Evolutionary conservation across 2,888 invertebrate species (phyloP).

Genomic region (Chydorus sphaericus): DNA sequence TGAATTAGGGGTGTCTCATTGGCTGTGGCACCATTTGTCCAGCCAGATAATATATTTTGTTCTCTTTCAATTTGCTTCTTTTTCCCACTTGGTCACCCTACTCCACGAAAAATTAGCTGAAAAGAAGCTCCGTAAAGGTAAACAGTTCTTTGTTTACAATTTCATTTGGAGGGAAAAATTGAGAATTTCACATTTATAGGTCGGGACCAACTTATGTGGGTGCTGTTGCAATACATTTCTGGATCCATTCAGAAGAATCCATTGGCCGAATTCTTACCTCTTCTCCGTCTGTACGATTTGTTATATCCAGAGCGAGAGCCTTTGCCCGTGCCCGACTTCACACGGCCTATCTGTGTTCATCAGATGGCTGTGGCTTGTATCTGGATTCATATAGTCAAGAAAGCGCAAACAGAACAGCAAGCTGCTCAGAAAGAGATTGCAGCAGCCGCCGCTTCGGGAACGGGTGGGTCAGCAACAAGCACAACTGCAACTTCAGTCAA

Average conservation of each 20-base stretch:
- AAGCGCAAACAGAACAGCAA: slow-evolving; percentile 38
- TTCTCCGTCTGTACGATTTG: slow-evolving; percentile 77
- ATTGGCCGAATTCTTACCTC: slow-evolving; percentile 70
- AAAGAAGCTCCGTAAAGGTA: background rate
- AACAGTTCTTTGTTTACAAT: slow-evolving; percentile 19
- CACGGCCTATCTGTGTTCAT: slow-evolving; percentile 68
- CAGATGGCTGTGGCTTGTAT: slow-evolving; percentile 91
- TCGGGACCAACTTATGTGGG: slow-evolving; percentile 98
- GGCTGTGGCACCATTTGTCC: slow-evolving; percentile 84
- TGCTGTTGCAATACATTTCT: slow-evolving; percentile 87
- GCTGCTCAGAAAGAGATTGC: slow-evolving; percentile 9
- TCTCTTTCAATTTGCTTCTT: slow-evolving; percentile 82
- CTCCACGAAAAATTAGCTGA: slow-evolving; percentile 58
- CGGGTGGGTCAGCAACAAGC: background rate
- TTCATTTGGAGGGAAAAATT: slow-evolving; percentile 50
- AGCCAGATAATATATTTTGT: slow-evolving; percentile 91
- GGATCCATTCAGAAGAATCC: slow-evolving; percentile 91
- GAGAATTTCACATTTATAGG: slow-evolving; percentile 80
- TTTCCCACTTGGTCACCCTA: slow-evolving; percentile 79
- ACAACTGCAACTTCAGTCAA: background rate
- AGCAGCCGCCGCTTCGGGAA: background rate
- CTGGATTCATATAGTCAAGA: slow-evolving; percentile 89
- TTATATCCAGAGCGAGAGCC: slow-evolving; percentile 82
- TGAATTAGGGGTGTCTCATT: slow-evolving; percentile 48
- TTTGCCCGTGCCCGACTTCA: slow-evolving; percentile 74